A percentile compares a stretch with the other conserved stretches of the same genome.
phyloP scores from a whole-genome alignment of 2,113 vertebrate species.

The Bujurquina vittata region DNA sequence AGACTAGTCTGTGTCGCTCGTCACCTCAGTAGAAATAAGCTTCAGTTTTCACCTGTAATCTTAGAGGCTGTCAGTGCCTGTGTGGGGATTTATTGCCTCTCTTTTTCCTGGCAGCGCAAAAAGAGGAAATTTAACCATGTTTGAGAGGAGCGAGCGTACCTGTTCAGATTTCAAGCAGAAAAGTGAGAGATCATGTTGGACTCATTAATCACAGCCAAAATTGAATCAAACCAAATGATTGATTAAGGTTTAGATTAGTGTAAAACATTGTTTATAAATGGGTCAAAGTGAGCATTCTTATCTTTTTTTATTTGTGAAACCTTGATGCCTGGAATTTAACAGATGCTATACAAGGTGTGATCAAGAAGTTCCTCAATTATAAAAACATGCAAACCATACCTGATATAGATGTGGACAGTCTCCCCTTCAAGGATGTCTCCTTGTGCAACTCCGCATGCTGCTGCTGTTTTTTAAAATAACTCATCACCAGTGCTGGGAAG shows the following conservation, averaged over 20 bases:
- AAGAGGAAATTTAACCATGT: too few species aligned
- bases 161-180: background rate
- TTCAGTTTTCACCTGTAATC: background rate
- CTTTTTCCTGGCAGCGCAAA: background rate
- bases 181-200: background rate
- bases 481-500: too few species aligned
- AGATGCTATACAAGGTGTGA: background rate
- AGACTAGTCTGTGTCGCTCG: conserved; percentile 8
- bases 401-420: background rate
- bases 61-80: background rate
- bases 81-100: background rate
- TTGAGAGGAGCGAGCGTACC: background rate
- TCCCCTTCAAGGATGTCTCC: background rate
- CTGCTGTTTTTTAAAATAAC: too few species aligned
- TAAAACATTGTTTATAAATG: background rate
- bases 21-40: background rate
- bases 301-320: background rate
- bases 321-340: background rate
- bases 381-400: background rate
- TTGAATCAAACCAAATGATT: background rate
- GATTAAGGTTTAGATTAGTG: background rate
- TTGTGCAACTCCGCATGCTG: background rate
- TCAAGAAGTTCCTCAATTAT: background rate
- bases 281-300: too few species aligned
- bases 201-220: background rate